Evolutionary conservation across 2,113 vertebrate species (phyloP).

Genomic region (Syngnathus scovelli): DNA sequence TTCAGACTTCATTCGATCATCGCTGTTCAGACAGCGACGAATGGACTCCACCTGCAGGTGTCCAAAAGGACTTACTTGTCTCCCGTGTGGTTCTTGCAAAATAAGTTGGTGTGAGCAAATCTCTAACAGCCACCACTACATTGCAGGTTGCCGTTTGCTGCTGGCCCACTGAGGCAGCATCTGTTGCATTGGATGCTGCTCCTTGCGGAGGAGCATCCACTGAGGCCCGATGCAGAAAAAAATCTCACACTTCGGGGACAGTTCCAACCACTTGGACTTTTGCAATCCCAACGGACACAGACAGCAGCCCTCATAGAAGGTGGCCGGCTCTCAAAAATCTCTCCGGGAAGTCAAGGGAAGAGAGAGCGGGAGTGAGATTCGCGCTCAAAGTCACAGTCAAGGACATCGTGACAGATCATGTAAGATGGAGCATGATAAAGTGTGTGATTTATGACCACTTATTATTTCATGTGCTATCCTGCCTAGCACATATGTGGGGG

Average conservation of each 20-base stretch:
- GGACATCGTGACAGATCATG: constrained; percentile 55
- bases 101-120: too few species aligned
- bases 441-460: constrained; percentile 53
- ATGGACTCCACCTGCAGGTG: too few species aligned
- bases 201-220: constrained; percentile 53
- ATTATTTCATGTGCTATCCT: constrained; percentile 30
- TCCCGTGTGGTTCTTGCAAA: too few species aligned
- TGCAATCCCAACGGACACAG: constrained; percentile 60
- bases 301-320: constrained; percentile 60
- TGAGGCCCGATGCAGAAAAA: constrained; percentile 53
- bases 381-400: constrained; percentile 67
- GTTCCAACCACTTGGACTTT: constrained; percentile 30
- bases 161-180: constrained; percentile 72
- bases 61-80: too few species aligned
- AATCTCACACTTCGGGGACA: constrained; percentile 47
- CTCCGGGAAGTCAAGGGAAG: constrained; percentile 48
- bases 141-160: constrained; percentile 54
- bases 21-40: too few species aligned
- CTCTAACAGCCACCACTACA: constrained; percentile 38
- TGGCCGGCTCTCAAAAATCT: constrained; percentile 50
- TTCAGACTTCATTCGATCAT: too few species aligned
- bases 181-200: constrained; percentile 63
- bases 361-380: constrained; percentile 27
- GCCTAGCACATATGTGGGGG: constrained; percentile 8
- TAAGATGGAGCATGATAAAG: constrained; percentile 43